These are phyloP conservation scores for Umimayanthus chanpuru DNA, from an alignment of 92 coral and sea anemone genomes.

Conservation along the genomic window DNA sequence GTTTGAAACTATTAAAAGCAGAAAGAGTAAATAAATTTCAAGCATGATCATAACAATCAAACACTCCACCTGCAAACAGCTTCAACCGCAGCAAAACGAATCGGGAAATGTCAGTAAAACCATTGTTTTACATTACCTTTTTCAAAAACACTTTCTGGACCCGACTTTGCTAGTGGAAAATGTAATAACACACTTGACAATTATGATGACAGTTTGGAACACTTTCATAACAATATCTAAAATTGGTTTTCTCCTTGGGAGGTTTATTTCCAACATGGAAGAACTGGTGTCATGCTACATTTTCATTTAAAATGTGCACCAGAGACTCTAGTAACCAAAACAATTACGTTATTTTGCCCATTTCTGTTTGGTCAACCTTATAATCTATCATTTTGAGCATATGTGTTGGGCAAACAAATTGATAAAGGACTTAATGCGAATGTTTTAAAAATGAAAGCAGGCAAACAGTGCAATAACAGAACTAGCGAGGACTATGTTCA, in stretches of 20 bases:
- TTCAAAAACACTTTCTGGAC: not conserved
- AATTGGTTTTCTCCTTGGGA: slow-evolving; percentile 29
- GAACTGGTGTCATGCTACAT: slow-evolving; percentile 43
- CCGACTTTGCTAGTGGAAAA: not conserved
- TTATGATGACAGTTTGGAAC: not conserved
- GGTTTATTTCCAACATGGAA: slow-evolving; percentile 30
- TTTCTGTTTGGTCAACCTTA: slow-evolving; percentile 45
- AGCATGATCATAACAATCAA: too few species aligned
- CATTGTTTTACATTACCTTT: not conserved
- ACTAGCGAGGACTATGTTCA: not conserved
- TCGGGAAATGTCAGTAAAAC: not conserved
- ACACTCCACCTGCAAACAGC: not conserved
- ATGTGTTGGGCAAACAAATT: too few species aligned
- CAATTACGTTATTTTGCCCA: slow-evolving; percentile 23
- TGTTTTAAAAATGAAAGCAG: too few species aligned
- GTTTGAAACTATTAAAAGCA: not conserved
- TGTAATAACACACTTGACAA: not conserved
- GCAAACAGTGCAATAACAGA: slow-evolving; percentile 6
- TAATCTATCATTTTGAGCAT: slow-evolving; percentile 26
- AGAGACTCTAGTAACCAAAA: slow-evolving; percentile 1
- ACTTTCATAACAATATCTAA: not conserved
- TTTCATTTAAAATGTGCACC: not conserved
- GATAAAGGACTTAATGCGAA: too few species aligned
- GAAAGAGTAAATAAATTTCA: not conserved
- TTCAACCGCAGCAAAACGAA: not conserved